These are phyloP conservation scores for Oopsacas minuta DNA, from an alignment of 37 sponge, comb jelly and placozoan species.

Conservation along the genomic window DNA sequence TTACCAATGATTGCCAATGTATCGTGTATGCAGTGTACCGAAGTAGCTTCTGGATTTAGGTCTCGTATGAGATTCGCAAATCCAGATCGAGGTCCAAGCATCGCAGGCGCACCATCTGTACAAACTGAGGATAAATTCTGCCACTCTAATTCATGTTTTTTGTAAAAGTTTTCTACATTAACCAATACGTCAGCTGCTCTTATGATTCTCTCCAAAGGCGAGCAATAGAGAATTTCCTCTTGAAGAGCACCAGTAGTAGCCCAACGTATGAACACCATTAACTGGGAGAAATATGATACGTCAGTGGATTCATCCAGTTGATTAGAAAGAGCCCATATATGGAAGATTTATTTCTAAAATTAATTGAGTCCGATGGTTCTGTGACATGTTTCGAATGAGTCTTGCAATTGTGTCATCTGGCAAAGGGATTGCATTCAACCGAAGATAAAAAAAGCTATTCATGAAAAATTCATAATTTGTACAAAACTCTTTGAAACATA, in stretches of 20 bases:
- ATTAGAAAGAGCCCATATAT: not conserved
- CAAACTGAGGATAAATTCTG: not conserved
- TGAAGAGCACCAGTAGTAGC: not conserved
- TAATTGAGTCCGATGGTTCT: not conserved
- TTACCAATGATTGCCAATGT: not conserved
- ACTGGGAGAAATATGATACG: not conserved
- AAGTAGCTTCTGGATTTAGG: not conserved
- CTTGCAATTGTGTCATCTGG: not conserved
- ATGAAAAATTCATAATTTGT: too few relatives aligned
- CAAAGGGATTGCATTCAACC: not conserved
- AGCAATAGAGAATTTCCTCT: not conserved
- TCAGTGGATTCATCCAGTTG: not conserved
- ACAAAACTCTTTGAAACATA: too few relatives aligned
- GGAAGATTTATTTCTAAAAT: not conserved
- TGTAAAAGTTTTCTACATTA: not conserved
- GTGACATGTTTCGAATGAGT: not conserved
- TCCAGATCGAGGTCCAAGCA: not conserved
- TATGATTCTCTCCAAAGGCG: not conserved
- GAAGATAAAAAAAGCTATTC: too few relatives aligned
- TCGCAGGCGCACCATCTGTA: not conserved
- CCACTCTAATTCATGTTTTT: not conserved
- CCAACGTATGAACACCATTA: not conserved
- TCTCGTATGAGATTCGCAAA: not conserved
- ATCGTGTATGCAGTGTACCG: not conserved
- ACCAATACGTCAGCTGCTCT: not conserved